Base-by-base conservation (phyloP, 2,797 vertebrate genomes). In the Tadarida brasiliensis region DNA sequence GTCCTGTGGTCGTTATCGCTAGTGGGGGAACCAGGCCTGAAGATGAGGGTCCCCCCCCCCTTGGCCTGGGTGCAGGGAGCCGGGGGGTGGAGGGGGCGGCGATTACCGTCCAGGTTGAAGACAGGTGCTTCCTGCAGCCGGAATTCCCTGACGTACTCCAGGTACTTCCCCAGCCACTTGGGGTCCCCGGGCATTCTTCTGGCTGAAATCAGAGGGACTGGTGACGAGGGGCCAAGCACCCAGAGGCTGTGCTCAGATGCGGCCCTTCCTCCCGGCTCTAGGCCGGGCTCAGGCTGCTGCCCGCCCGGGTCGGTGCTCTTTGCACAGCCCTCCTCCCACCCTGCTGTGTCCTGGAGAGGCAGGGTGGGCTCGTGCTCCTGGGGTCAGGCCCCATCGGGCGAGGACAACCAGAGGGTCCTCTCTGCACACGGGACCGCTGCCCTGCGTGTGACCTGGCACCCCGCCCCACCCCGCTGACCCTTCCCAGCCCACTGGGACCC, bases 181-280 rank as follows among this genome's bases (percentile, higher is more conserved):
- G 93, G 89, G 51, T 97, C 91, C 57, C 16, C 44, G 0, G 1
- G 17, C 20, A 0, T 0, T 39, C 10, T 92, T 63, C 94, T 91
- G 0, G 74, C 93, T 97, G 87, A 35, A 70, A 76, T 28, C 49
- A 30, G 44, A 54, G 10, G 2, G 26, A 7, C 51, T 0, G 12
- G 22, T 4, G 22, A 26, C 20, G 7, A 85, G 19, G 15, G 10
- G 17, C 3, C 0, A 0, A 49, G 59, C 15, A 5, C 7, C 20
- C 7, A 6, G 26, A 24, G 9, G 2, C 54, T 24, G 9, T 59
- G 33, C 39, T 20, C 70, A 1, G 9, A 12, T 0, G 0, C 0
- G 0, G 5, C 0, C 22, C 54, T 28, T 11, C 8, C 39, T 14
- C 81, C 63, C 1, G 1, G 78, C 24, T n/a, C 16, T 59, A n/a